Conservation (phyloP, 2,888 invertebrate species). For the Bembecia ichneumoniformis region DNA sequence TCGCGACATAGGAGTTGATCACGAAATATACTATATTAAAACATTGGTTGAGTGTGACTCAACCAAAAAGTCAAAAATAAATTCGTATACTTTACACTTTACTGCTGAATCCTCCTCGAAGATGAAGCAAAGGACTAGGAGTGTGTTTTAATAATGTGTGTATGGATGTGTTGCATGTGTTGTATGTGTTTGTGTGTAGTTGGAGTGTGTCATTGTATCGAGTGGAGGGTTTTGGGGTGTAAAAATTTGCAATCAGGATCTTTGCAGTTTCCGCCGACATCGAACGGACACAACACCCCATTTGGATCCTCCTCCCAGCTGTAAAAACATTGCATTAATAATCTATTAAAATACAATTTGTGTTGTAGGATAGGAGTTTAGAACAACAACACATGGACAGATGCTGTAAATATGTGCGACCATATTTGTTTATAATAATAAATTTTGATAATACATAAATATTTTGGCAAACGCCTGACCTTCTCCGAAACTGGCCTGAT, state of each 20-base stretch:
- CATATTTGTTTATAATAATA: no score
- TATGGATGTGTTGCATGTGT: conserved; percentile 14
- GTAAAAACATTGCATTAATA: conserved; percentile 26
- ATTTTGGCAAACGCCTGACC: no score
- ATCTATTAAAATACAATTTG: conserved; percentile 6
- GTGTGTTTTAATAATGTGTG: conserved; percentile 4
- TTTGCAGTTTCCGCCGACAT: conserved; percentile 64
- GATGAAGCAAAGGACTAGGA: conserved; percentile 17
- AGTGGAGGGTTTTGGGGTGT: conserved; percentile 42
- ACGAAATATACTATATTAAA: no score
- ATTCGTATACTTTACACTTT: conserved; percentile 57
- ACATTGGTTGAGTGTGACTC: no score
- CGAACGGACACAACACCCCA: conserved; percentile 64
- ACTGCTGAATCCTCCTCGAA: conserved; percentile 36
- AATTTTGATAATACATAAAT: no score
- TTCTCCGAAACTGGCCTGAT: no score
- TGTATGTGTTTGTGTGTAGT: conserved; percentile 16
- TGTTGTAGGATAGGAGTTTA: no score
- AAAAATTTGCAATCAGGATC: conserved; percentile 65
- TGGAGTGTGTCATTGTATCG: conserved; percentile 38
- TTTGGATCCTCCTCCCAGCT: conserved; percentile 65
- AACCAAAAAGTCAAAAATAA: no score
- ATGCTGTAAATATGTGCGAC: no score
- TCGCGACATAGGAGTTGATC: no score
- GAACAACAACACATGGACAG: no score